phyloP scores from a whole-genome alignment of 2,888 invertebrate species.

The Laothoe populi region DNA sequence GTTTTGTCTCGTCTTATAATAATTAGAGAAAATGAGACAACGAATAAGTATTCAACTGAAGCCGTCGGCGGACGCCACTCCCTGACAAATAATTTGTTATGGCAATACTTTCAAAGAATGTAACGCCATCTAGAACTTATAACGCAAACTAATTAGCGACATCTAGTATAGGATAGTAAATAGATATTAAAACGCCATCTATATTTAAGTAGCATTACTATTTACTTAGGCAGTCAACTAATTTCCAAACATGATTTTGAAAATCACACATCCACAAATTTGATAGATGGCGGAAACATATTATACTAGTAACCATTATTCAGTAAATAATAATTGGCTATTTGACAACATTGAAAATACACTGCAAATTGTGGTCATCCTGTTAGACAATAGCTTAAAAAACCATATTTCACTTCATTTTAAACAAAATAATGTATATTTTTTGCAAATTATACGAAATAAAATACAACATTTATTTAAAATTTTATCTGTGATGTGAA shows the following conservation, averaged over 20 bases:
- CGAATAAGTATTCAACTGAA: not conserved
- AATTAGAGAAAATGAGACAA: slow-evolving; percentile 17
- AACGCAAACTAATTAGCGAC: not conserved
- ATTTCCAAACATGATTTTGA: not conserved
- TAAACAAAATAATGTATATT: no score
- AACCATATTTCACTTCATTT: no score
- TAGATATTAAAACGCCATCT: slow-evolving; percentile 38
- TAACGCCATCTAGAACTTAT: not conserved
- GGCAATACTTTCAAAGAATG: not conserved
- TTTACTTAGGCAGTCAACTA: slow-evolving; percentile 26
- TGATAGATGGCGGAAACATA: slow-evolving; percentile 17
- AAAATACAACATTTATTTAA: no score
- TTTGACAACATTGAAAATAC: no score
- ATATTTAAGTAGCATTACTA: slow-evolving; percentile 34
- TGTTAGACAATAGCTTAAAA: no score
- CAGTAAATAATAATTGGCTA: no score
- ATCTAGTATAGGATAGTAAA: slow-evolving; percentile 10
- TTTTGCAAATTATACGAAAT: no score
- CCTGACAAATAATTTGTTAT: slow-evolving; percentile 12
- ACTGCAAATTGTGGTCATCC: no score
- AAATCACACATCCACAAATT: not conserved
- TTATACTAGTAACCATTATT: not conserved
- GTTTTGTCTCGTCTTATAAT: slow-evolving; percentile 8
- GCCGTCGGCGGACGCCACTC: slow-evolving; percentile 1
- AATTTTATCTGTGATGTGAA: no score